A percentile compares a stretch with the other conserved stretches of the same genome.
Evolutionary conservation across 2,113 vertebrate species (phyloP).

Genomic region (Sylvilagus bachmani): DNA sequence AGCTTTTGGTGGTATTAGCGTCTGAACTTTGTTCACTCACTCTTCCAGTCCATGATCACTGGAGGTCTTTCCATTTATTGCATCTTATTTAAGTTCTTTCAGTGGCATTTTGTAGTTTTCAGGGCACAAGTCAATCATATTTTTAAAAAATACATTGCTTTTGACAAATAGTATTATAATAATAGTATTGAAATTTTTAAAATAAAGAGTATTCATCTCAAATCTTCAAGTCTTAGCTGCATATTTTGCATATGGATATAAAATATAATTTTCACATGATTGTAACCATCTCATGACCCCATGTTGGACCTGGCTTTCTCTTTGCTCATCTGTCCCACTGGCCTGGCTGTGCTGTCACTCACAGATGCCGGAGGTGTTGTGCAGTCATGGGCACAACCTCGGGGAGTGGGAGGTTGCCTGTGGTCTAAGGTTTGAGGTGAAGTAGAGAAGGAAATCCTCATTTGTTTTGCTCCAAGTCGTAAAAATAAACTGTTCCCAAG

Average conservation of each 20-base stretch:
- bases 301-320: slow-evolving; percentile 31
- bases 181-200: not conserved
- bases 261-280: slow-evolving; percentile 23
- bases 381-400: not conserved
- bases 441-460: not conserved
- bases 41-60: not conserved
- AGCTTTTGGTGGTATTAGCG: not conserved
- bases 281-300: not conserved
- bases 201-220: slow-evolving; percentile 25
- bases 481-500: slow-evolving; percentile 1
- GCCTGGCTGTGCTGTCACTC: not conserved
- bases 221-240: not conserved
- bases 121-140: not conserved
- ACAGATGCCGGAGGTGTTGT: not conserved
- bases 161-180: not conserved
- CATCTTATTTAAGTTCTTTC: not conserved
- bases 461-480: not conserved
- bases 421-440: not conserved
- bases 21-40: not conserved
- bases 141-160: not conserved
- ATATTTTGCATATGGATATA: too few species aligned
- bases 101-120: slow-evolving; percentile 15
- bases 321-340: not conserved
- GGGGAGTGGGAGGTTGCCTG: not conserved
- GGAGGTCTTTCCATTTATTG: not conserved